Evolutionary conservation across 2,113 vertebrate species (phyloP), one percentile per base, ranked within the genome.

Genomic region (Crotalus viridis): DNA sequence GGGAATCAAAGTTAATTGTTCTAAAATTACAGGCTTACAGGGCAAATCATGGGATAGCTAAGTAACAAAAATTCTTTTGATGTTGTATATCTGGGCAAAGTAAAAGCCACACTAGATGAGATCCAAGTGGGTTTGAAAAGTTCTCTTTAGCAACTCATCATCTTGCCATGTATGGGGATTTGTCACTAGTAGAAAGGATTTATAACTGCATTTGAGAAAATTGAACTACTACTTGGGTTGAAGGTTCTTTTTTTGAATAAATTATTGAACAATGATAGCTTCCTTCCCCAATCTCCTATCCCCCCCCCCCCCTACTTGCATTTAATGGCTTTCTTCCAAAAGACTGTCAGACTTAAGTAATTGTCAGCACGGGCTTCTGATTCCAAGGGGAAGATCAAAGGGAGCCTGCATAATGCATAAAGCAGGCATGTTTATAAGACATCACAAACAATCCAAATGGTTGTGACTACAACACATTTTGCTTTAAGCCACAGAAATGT

Each of bases 381-480:
- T 93, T 97, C 95, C 93, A 93, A 94, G 90, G 69, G 81, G 55
- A 92, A 92, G 94, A 97, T 96, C 95, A 97, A 96, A 97, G 69
- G 56, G 19, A 88, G 3, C 3, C 95, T 93, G 91, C 57, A 93
- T 97, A 96, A 96, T 94, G 69, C 59, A 95, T 95, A 95, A 97
- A 96, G 91, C 57, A 33, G 95, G 9, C 94, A 92, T 95, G 81
- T 96, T 98, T 97, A 91, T 94, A 96, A 97, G 95, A 93, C 8
- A 95, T 92, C 87, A 93, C 90, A 96, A 97, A 95, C 91, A 96
- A 93, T 95, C 96, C 61, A 94, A 94, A 94, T 3, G 87, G 15
- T 54, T 94, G 88, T 93, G 92, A 93, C 90, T 94, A 94, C 19
- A 97, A 93, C 52, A 90, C 10, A 91, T 93, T 96, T 94, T 92